Conservation (phyloP, 2,113 vertebrate genomes). For the Capricornis sumatraensis region DNA sequence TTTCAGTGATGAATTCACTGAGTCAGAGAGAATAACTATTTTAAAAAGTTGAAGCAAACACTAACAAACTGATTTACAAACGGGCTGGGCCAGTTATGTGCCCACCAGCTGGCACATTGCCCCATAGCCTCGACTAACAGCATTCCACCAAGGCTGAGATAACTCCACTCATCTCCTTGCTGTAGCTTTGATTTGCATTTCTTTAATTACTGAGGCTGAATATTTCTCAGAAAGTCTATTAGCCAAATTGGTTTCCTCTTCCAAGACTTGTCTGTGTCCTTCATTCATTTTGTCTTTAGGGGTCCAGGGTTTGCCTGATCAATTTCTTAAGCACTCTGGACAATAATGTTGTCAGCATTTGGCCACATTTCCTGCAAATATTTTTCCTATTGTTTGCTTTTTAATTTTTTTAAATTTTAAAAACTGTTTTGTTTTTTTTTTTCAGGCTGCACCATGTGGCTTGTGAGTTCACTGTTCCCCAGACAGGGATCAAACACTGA, state of each 20-base stretch:
- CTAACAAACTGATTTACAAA: background rate
- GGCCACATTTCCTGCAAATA: background rate
- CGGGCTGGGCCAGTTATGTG: background rate
- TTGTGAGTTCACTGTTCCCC: background rate
- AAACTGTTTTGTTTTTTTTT: background rate
- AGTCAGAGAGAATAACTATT: background rate
- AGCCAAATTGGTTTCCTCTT: constrained; percentile 31
- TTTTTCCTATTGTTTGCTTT: background rate
- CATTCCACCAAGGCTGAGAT: background rate
- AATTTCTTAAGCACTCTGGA: background rate
- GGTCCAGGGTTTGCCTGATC: background rate
- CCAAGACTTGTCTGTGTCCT: background rate
- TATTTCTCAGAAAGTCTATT: background rate
- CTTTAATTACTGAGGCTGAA: background rate
- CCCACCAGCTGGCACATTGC: background rate
- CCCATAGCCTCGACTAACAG: too few species aligned
- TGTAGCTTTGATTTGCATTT: constrained; percentile 43
- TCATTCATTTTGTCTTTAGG: background rate
- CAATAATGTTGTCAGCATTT: background rate
- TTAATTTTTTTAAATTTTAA: background rate
- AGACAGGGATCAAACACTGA: background rate
- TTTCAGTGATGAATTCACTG: background rate
- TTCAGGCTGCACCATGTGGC: background rate
- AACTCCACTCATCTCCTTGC: background rate
- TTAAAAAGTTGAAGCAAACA: background rate